A percentile compares a stretch with the other conserved stretches of the same genome.
phyloP scores from a whole-genome alignment of 2,888 invertebrate genomes.

The Epinotia brunnichana region DNA sequence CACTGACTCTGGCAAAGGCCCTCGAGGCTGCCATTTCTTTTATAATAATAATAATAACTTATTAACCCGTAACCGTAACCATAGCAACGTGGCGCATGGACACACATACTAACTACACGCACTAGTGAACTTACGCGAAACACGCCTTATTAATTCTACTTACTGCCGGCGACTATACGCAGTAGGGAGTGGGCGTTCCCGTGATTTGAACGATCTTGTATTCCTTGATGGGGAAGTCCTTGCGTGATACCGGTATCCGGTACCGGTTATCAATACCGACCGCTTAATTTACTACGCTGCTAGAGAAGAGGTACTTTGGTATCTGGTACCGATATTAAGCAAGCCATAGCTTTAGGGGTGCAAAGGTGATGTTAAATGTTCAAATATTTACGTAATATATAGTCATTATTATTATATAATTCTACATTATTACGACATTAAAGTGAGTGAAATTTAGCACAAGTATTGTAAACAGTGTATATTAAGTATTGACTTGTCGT shows the following conservation, averaged over 20 bases:
- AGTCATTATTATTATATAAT: neutral
- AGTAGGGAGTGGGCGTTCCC: too few species aligned
- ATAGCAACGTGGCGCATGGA: too few species aligned
- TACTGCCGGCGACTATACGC: neutral
- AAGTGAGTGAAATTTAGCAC: slow-evolving; percentile 3
- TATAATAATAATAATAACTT: too few species aligned
- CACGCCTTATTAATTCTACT: neutral
- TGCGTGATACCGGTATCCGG: neutral
- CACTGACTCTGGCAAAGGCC: too few species aligned
- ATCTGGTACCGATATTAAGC: neutral
- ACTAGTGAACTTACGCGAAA: too few species aligned
- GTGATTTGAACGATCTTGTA: neutral
- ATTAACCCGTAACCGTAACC: too few species aligned
- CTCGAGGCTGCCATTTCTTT: too few species aligned
- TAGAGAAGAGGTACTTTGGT: slow-evolving; percentile 1
- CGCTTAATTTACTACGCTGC: neutral
- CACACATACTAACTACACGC: too few species aligned
- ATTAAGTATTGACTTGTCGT: neutral
- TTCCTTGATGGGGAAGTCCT: too few species aligned
- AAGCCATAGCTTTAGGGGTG: neutral
- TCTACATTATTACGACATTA: slow-evolving; percentile 6
- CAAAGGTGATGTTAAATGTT: slow-evolving; percentile 13
- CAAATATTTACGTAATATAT: slow-evolving; percentile 14
- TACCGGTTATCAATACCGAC: neutral
- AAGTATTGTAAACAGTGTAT: neutral